Base-by-base conservation (phyloP, 2,888 invertebrate genomes). In the Cynaeus angustus region DNA sequence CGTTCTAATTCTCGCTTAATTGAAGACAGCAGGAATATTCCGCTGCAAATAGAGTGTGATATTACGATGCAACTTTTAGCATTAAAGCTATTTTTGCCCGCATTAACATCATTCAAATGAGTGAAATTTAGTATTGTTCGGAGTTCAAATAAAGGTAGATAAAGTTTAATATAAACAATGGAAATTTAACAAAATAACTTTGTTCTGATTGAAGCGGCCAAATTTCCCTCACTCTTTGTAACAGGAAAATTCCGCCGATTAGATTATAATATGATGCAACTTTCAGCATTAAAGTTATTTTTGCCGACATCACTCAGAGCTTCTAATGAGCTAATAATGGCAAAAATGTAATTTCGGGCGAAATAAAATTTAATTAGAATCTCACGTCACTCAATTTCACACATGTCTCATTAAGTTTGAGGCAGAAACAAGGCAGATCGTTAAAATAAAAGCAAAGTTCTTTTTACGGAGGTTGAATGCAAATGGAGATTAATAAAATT, bases 1-100 rank as follows among this genome's bases (percentile, higher is more conserved):
- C 28, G 56, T 28, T 59, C 59, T 59, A 46, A 59, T 30, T 59
- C 43, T 43, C 10, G 14, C 43, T 30, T 59, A 59, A 59, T 46
- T 59, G 59, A 14, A 56, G 43, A 56, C 38, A 30, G 12, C 16
- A 21, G 50, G 30, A 37, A 53, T 37, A 53, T 37, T 33, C 10
- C 50, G 6, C 10, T 5, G 28, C 30, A 53, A 26, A 16, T 21
- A 37, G 37, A 30, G 30, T 37, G 10, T 21, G 50, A 13, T 37
- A 53, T 53, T 53, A 33, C 37, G 37, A 3, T 53, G 13, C 26
- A 21, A 46, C 16, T 30, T 53, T 30, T 10, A 50, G 16, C 28
- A 28, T 50, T 41, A 50, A 50, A 50, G n/a, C 28, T 26, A 50
- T 50, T 26, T 33, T 33, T 7, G 33, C 3, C 7, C 7, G 26